Base-by-base conservation (phyloP, 2,113 vertebrate genomes). In the Chrysemys picta region DNA sequence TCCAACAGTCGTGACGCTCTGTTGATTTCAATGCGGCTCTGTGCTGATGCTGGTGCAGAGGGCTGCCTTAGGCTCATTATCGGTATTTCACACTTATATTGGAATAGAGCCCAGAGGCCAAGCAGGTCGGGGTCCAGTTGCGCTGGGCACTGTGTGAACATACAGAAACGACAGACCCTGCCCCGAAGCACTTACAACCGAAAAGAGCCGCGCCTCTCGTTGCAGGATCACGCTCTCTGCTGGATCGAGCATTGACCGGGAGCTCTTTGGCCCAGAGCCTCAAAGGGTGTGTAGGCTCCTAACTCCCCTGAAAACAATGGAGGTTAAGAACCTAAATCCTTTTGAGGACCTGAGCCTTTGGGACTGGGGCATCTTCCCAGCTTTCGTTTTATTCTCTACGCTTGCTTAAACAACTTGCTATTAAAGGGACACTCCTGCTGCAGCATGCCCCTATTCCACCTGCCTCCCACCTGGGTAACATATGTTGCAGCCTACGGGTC, bases 391-490 rank as follows among this genome's bases (percentile, higher is more conserved):
- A 45, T 50, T 59, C 45, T 31, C n/a, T 38, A 49, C 1, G 2
- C 50, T 89, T 6, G 31, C 5, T 12, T 38, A 65, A 7, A 2
- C 80, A 57, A 75, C 79, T 5, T 0, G 0, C 22, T 10, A 1
- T 16, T 54, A 14, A 47, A 31, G 50, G 62, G 72, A 47, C 27
- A 65, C 21, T 75, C 38, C 57, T 47, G 29, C 42, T 75, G 42
- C 56, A 84, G 56, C 42, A 31, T 53, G 2, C 0, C 69, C 91
- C 75, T 31, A 50, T 78, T 57, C 79, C 62, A 91, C 45, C 45
- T 79, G 78, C 80, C 56, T 85, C 56, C 42, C 85, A 35, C 45
- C 53, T 38, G 62, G 79, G 89, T 85, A 87, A 7, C 0, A 0
- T 79, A 84, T 2, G 83, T 88, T 87, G 49, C 57, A 57, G 25